Conservation (phyloP, 1,140 invertebrate genomes). For the Littorina saxatilis region DNA sequence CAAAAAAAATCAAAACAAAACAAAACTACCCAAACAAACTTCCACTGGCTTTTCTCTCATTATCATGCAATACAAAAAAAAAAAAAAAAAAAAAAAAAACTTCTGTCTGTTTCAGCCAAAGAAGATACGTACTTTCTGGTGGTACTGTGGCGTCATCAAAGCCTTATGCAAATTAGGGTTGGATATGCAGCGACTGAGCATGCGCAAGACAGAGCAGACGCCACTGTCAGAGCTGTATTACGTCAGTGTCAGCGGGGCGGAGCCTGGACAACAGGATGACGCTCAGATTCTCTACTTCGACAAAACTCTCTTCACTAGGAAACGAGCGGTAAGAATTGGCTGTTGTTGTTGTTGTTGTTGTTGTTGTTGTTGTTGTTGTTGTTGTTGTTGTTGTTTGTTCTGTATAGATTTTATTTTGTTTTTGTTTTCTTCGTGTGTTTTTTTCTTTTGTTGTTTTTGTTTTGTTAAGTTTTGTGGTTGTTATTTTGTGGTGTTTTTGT, state of each 20-base stretch:
- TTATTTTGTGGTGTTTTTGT: no score
- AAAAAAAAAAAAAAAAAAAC: no score
- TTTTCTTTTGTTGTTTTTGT: background rate
- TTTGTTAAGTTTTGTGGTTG: no score
- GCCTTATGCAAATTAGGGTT: conserved; percentile 45
- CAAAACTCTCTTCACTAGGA: conserved; percentile 52
- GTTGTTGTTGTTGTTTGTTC: no score
- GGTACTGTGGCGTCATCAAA: conserved; percentile 49
- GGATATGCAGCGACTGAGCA: conserved; percentile 55
- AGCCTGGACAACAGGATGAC: conserved; percentile 37
- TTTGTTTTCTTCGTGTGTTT: no score
- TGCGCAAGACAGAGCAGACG: conserved; percentile 46
- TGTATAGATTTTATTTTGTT: no score
- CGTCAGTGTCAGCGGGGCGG: conserved; percentile 40
- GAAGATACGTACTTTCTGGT: conserved; percentile 46
- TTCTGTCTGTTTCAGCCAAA: conserved; percentile 1
- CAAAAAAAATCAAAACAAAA: no score
- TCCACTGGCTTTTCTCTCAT: no score
- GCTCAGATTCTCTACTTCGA: conserved; percentile 50
- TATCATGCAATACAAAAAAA: no score
- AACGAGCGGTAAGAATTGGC: conserved; percentile 51
- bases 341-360: background rate
- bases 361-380: background rate
- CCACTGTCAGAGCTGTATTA: conserved; percentile 50
- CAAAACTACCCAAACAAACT: no score